phyloP scores from a whole-genome alignment of 2,888 invertebrate species.

The Scaptodrosophila latifasciaeformis region DNA sequence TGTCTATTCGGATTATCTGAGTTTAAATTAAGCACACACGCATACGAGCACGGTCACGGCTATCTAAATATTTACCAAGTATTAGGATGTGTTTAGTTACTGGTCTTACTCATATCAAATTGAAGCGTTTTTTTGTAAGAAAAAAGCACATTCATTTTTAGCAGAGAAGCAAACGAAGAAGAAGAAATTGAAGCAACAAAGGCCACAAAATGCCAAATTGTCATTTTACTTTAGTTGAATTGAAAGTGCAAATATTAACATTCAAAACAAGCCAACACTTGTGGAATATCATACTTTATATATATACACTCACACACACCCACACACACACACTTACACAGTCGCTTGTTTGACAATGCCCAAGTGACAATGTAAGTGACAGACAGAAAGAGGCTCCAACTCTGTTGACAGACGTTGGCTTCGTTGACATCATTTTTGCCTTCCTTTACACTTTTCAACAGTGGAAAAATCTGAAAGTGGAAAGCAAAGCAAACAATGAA shows the following conservation, averaged over 20 bases:
- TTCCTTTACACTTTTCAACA: conserved; percentile 19
- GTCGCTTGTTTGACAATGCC: conserved; percentile 36
- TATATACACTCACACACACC: conserved; percentile 9
- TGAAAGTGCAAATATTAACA: conserved; percentile 65
- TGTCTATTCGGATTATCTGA: no score
- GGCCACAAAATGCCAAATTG: conserved; percentile 50
- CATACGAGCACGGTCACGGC: no score
- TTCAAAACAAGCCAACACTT: conserved; percentile 66
- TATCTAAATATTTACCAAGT: no score
- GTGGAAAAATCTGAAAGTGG: conserved; percentile 49
- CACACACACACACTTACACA: conserved; percentile 1
- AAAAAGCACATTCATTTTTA: no score
- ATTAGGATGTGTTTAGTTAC: no score
- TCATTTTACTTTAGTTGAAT: conserved; percentile 58
- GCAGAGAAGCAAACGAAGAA: no score
- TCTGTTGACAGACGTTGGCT: conserved; percentile 43
- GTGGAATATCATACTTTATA: conserved; percentile 36
- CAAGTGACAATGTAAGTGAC: conserved; percentile 60
- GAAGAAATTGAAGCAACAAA: no score
- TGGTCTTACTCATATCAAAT: no score
- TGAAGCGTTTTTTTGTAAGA: no score
- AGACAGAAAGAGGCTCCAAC: conserved; percentile 36
- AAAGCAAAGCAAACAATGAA: conserved; percentile 60
- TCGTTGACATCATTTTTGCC: conserved; percentile 30
- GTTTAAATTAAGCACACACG: no score